Conservation (phyloP, 1,140 invertebrate genomes). For the Bombus superbus region DNA sequence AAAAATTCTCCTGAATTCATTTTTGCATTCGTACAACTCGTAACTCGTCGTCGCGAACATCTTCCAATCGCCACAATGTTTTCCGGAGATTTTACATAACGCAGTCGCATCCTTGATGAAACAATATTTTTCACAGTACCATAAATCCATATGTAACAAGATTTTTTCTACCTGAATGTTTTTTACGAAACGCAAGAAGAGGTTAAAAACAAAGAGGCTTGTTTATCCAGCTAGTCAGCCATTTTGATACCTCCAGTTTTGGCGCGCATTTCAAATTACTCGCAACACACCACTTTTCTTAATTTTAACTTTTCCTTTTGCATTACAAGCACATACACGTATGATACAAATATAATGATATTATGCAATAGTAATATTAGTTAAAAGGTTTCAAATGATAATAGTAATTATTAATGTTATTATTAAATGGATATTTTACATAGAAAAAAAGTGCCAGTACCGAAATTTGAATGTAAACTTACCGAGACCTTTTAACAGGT, state of each 20-base stretch:
- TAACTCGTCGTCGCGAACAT: slow-evolving; percentile 69
- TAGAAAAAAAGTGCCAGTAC: background rate
- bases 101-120: background rate
- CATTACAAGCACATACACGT: background rate
- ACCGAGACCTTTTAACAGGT: slow-evolving; percentile 76
- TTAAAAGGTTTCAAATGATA: background rate
- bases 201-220: slow-evolving; percentile 77
- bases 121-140: slow-evolving; percentile 15
- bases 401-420: background rate
- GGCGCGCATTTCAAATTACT: slow-evolving; percentile 31
- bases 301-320: background rate
- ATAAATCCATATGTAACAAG: background rate
- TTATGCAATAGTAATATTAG: background rate
- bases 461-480: slow-evolving; percentile 42
- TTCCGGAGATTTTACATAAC: background rate
- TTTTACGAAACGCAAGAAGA: slow-evolving; percentile 55
- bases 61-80: slow-evolving; percentile 42
- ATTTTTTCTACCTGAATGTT: slow-evolving; percentile 18
- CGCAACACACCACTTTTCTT: background rate
- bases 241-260: slow-evolving; percentile 71
- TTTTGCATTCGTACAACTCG: slow-evolving; percentile 57
- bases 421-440: background rate
- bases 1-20: slow-evolving; percentile 4
- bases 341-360: background rate
- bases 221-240: slow-evolving; percentile 78